These are phyloP conservation scores for Tychaedon coryphoeus DNA, from an alignment of 2,113 vertebrate genomes.

Conservation along the genomic window DNA sequence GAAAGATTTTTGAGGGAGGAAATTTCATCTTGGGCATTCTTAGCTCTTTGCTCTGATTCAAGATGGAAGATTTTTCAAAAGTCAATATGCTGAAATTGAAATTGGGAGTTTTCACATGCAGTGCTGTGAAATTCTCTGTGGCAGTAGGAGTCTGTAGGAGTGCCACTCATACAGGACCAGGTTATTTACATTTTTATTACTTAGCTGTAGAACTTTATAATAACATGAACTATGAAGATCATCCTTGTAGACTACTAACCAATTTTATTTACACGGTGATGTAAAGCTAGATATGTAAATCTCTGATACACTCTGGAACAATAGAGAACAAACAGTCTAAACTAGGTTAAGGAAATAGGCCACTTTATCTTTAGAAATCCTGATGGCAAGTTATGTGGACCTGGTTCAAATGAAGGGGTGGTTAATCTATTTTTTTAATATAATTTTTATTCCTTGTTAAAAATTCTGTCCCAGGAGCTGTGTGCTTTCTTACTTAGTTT, in stretches of 20 bases:
- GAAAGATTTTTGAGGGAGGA: not conserved
- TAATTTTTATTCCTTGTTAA: not conserved
- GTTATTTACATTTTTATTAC: slow-evolving; percentile 15
- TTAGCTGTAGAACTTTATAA: not conserved
- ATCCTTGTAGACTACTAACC: not conserved
- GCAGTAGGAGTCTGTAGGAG: not conserved
- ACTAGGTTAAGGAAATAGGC: slow-evolving; percentile 68
- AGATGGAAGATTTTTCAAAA: not conserved
- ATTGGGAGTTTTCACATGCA: not conserved
- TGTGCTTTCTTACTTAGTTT: not conserved
- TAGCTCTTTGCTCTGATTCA: not conserved
- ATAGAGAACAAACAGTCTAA: not conserved
- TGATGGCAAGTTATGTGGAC: not conserved
- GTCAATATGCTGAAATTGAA: not conserved
- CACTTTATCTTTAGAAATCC: slow-evolving; percentile 65
- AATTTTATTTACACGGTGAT: not conserved
- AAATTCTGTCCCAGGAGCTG: not conserved
- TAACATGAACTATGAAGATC: not conserved
- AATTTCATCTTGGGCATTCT: not conserved
- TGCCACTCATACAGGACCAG: not conserved
- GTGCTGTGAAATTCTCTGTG: not conserved
- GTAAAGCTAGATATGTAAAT: not conserved
- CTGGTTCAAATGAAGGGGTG: not conserved
- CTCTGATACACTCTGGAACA: not conserved
- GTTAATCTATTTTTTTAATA: not conserved